Base-by-base conservation (phyloP, 2,888 invertebrate species). In the Clostera curtula region DNA sequence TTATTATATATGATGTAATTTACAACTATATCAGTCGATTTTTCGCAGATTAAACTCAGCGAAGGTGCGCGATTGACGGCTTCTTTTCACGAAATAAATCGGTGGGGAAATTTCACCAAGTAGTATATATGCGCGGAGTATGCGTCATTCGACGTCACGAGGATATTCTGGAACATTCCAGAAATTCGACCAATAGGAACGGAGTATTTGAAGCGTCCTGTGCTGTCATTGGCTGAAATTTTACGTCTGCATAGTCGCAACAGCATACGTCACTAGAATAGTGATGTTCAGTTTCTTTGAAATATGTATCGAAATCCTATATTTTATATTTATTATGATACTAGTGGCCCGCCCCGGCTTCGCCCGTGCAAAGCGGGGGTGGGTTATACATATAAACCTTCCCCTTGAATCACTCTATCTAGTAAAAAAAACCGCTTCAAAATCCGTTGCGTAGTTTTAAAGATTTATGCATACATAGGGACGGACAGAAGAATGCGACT, bases 31-130 rank as follows among this genome's bases (percentile, higher is more conserved):
- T 65, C 64, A 66, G 65, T 67, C 63, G 57, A 60, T 66, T 59
- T 59, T 56, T 65, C 64, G 55, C 57, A 60, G 68, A 63, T 62
- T 69, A 63, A 45, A 55, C 76, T 80, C 71, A 65, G 76, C 68
- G 72, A 72, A 68, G 44, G 79, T 80, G 82, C 79, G 72, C 80
- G 79, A 79, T 74, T 73, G 75, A 69, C 77, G 76, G 76, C 65
- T 74, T 75, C 75, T 66, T 58, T 60, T 66, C 61, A 60, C 54
- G 62, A 71, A 79, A 69, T 80, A 72, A 76, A 58, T 67, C 68
- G 70, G 66, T 64, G 66, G 37, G 38, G 45, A 37, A 36, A 41
- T 43, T 48, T 42, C 25, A 41, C 47, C 44, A 39, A 40, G 37
- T 46, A 60, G 50, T 62, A 43, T 71, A 58, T 70, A 68, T 49